Evolutionary conservation across 92 coral and sea anemone genomes (phyloP), one percentile per base, ranked within the genome.

Genomic region (Montipora capitata): DNA sequence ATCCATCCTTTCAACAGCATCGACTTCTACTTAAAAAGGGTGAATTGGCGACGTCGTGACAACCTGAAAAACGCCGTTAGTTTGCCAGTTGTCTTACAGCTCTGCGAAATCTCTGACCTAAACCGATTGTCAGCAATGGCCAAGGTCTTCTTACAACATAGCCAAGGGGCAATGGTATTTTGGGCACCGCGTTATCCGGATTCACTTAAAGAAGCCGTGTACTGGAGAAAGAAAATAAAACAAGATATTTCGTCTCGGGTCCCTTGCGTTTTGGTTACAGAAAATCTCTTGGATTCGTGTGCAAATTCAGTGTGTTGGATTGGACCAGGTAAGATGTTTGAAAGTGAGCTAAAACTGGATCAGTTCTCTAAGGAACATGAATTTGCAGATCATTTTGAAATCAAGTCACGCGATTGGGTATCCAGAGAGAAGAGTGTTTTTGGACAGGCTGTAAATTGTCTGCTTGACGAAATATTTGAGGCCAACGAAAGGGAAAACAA

Each of bases 101-200:
- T 94, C 5, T 85, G 95, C 89, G 91, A 94, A 58, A 42, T 94
- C 4, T 79, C 91, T 41, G 97, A 94, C 38, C 73, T 73, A 48
- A 89, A 89, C 16, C 82, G 91, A 48, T 86, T 79, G 66, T 63
- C 82, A 0, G 78, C 78, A 0, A 68, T 66, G 71, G 18, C 78
- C 16, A 80, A 73, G 64, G 57, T 89, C 9, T 92, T 59, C 74
- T 92, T 80, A 44, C 86, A 69, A 42, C 78, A 89, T 35, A 78
- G 87, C 18, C 80, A 85, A 16, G 97, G 95, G 8, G 97, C 91
- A 10, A 10, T 94, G 52, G 82, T 94, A 56, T 94, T 94, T 56
- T 94, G 97, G 97, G 95, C 93, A 5, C 95, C 97, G 11, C 93
- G 62, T n/a, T 71, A 87, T 27, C 84, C 86, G 2, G 62, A 80